Evolutionary conservation across 2,113 vertebrate species (phyloP), one percentile per base, ranked within the genome.

Genomic region (Empidonax alnorum): DNA sequence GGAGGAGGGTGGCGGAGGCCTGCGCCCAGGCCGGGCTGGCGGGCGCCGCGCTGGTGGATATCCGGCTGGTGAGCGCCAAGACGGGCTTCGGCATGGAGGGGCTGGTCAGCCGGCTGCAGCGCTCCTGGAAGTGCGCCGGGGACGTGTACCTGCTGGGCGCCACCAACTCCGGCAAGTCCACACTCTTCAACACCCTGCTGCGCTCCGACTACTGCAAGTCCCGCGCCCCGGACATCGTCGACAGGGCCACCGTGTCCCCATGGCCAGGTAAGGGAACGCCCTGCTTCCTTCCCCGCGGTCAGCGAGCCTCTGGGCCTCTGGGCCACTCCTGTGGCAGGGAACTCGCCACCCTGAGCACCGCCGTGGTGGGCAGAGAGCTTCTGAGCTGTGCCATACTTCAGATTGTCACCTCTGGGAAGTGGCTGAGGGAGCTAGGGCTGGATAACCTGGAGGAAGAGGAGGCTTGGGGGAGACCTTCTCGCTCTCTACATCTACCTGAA

Each of bases 31-130:
- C 96, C 0, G 98, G 98, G 5, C 81, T 98, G 37, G 33, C 14
- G 19, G 3, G 5, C 4, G 10, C 12, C 13, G 27, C 12, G 37
- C 65, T 96, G 62, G 97, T 97, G 19, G 99, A 98, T 7, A 53
- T 99, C n/a, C 98, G 99, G 56, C 97, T 99, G 58, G 98, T 99
- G 89, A 99, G 99, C 49, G 99, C 99, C 76, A 99, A 99, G 97
- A 99, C 99, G 0, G 99, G 99, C 19, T 99, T 98, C 11, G 99
- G 99, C 4, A 18, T 99, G 3, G 99, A 99, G 93, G 96, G 87
- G 14, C 92, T 99, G 74, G 95, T 99, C 88, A 98, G 98, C n/a
- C 95, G 96, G 19, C 98, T 99, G 49, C 99, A 99, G 97, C 90
- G 92, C 12, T 98, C 98, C 65, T 99, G 99, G 99, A 98, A 92